Percentiles rank a stretch among this genome's conserved stretches.
phyloP scores from a whole-genome alignment of 2,888 invertebrate genomes.

The Abscondita cerata region DNA sequence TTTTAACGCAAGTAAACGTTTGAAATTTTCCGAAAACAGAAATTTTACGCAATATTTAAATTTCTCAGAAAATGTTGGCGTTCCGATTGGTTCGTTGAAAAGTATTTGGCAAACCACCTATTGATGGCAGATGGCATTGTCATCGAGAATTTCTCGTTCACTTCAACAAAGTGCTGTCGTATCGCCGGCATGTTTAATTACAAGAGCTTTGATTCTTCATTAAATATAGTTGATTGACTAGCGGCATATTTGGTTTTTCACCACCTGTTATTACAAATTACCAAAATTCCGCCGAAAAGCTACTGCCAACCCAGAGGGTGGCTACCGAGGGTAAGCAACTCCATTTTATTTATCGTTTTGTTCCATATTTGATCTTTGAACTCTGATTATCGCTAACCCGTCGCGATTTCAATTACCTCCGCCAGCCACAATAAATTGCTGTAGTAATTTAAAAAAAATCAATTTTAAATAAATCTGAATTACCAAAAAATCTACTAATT shows the following conservation, averaged over 20 bases:
- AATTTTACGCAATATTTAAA: no score
- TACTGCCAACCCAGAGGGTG: conserved; percentile 83
- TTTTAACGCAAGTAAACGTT: no score
- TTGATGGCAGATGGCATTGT: conserved; percentile 18
- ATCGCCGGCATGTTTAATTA: conserved; percentile 48
- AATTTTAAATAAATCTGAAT: no score
- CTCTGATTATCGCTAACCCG: not conserved
- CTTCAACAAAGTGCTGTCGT: conserved; percentile 18
- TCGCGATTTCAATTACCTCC: not conserved
- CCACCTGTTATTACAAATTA: conserved; percentile 63
- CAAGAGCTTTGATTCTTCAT: conserved; percentile 41
- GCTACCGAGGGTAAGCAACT: conserved; percentile 68
- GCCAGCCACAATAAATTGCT: no score
- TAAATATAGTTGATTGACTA: conserved; percentile 51
- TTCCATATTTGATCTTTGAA: conserved; percentile 16
- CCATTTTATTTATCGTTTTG: conserved; percentile 31
- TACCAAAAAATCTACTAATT: no score
- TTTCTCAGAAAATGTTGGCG: no score
- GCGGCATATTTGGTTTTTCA: conserved; percentile 53
- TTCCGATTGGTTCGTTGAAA: no score
- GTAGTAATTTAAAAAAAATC: no score
- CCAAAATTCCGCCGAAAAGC: conserved; percentile 84
- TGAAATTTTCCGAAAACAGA: no score
- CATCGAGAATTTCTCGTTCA: conserved; percentile 1
- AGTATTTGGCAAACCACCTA: no score